phyloP scores from a whole-genome alignment of 2,888 invertebrate genomes.

The Ectropis crepuscularia region DNA sequence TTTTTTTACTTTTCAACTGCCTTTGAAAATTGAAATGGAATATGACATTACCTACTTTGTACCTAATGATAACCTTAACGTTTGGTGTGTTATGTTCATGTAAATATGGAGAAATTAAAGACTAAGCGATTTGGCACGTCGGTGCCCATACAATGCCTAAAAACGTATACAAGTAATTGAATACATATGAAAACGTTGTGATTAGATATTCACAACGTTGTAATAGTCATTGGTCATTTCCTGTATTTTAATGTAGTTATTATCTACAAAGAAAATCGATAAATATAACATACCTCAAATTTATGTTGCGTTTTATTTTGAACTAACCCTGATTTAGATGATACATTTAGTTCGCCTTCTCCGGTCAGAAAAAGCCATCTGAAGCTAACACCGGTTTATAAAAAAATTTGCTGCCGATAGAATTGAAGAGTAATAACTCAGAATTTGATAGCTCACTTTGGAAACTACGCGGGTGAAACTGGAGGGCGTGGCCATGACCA shows the following conservation, averaged over 20 bases:
- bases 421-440: too few species aligned
- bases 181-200: constrained; percentile 82
- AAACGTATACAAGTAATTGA: constrained; percentile 76
- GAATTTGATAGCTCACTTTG: too few species aligned
- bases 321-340: neutral
- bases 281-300: constrained; percentile 84
- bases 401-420: too few species aligned
- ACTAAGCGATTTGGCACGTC: constrained; percentile 74
- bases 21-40: constrained; percentile 4
- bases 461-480: too few species aligned
- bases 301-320: constrained; percentile 59
- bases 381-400: too few species aligned
- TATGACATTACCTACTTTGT: constrained; percentile 18
- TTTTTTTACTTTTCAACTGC: too few species aligned
- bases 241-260: constrained; percentile 84
- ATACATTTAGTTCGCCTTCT: neutral
- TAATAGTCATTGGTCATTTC: constrained; percentile 80
- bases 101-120: constrained; percentile 82
- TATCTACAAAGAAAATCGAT: constrained; percentile 84
- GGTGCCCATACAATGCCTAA: constrained; percentile 79
- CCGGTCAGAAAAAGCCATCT: neutral
- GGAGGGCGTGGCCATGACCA: too few species aligned
- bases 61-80: constrained; percentile 30
- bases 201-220: constrained; percentile 70
- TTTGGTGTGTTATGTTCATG: constrained; percentile 58